phyloP scores from a whole-genome alignment of 2,113 vertebrate species.

The Bambusicola thoracicus region DNA sequence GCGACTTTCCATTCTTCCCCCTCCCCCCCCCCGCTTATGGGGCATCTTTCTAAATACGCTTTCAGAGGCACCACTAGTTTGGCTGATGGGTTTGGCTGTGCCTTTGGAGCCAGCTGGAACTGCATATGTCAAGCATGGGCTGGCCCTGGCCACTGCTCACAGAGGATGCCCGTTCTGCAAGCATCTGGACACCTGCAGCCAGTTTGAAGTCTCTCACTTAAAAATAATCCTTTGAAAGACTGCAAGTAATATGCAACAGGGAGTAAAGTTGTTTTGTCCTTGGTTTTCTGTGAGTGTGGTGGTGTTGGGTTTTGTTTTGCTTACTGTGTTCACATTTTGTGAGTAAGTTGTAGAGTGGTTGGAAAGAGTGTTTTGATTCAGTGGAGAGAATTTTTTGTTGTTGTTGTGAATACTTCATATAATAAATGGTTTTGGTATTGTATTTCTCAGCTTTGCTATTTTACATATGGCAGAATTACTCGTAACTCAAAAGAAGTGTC shows the following conservation, averaged over 20 bases:
- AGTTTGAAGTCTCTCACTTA: not conserved
- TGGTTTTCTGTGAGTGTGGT: no score
- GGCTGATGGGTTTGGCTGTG: not conserved
- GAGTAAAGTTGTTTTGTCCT: not conserved
- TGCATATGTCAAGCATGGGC: not conserved
- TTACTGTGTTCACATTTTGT: not conserved
- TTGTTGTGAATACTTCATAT: not conserved
- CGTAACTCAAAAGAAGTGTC: not conserved
- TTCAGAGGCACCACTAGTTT: not conserved
- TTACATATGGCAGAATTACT: conserved; percentile 7
- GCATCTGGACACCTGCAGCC: rapidly evolving
- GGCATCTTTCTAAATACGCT: not conserved
- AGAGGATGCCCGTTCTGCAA: not conserved
- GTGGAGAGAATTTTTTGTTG: not conserved
- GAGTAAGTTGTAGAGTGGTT: not conserved
- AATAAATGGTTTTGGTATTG: not conserved
- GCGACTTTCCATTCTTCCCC: not conserved
- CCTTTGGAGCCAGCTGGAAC: not conserved
- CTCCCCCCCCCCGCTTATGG: not conserved
- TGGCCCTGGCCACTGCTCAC: not conserved
- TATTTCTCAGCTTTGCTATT: not conserved
- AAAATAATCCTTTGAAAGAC: not conserved
- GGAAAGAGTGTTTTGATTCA: not conserved
- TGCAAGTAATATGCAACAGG: not conserved
- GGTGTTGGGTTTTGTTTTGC: not conserved